Evolutionary conservation across 2,113 vertebrate species (phyloP), one percentile per base, ranked within the genome.

Genomic region (Chaetops frenatus): DNA sequence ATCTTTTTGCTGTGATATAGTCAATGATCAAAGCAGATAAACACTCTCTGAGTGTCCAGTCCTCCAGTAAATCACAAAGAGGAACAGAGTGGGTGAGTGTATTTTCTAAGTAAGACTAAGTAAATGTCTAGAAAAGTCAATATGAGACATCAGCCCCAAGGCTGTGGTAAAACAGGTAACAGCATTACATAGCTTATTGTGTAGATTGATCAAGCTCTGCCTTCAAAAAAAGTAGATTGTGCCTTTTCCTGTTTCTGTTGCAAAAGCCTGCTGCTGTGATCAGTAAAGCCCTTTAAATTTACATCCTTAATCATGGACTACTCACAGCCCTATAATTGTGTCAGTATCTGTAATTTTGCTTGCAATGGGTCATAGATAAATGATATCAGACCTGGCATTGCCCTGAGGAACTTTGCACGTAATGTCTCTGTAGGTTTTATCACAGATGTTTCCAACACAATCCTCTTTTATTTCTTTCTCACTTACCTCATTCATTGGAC

Each of bases 91-190:
- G n/a, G 15, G 50, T 2, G 33, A 81, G 69, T 81, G 67, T 69
- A 40, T 88, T 88, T 86, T 80, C 83, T 86, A 86, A 70, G 84
- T 74, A 93, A 91, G 76, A 82, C 44, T 88, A 89, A 91, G 69
- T 84, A 93, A 89, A 91, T 56, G 38, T 58, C 81, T 91, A 23
- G 51, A 83, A 91, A 94, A 91, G 81, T 92, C 81, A 83, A 45
- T 66, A 74, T 18, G 38, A 78, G 47, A 66, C 70, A 66, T 88
- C 56, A 90, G 25, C 38, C 57, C 9, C 17, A 54, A 44, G 74
- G 40, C 29, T 6, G 17, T 71, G 51, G 25, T 74, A 93, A 79
- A 90, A 79, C 47, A 85, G 13, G 81, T 61, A 70, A 45, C 42
- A 76, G 16, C 22, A 82, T 48, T 40, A 72, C 40, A 57, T n/a